phyloP scores from a whole-genome alignment of 2,113 vertebrate genomes.

The Elanus axillaris region DNA sequence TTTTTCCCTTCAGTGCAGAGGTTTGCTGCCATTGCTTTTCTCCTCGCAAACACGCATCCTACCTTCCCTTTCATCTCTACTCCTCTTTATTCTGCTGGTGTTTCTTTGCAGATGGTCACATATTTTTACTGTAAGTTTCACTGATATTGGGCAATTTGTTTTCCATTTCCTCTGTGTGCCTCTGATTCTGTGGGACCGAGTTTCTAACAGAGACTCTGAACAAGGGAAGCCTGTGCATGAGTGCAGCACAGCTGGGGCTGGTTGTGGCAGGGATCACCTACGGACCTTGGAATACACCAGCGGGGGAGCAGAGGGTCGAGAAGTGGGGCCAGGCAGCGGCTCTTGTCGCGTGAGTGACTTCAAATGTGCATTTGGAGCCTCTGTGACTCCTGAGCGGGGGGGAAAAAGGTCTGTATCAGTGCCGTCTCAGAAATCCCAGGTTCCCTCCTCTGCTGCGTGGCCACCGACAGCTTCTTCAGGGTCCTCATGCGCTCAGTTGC shows the following conservation, averaged over 20 bases:
- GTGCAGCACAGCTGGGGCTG: neutral
- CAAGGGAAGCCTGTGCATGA: neutral
- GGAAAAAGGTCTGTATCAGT: neutral
- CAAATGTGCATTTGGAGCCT: neutral
- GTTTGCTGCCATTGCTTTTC: neutral
- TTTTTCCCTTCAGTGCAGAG: neutral
- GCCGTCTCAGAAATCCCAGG: neutral
- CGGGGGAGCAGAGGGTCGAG: neutral
- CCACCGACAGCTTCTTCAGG: neutral
- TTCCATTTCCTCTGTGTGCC: neutral
- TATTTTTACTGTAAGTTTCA: neutral
- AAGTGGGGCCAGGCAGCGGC: neutral
- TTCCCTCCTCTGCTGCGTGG: neutral
- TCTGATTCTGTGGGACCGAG: neutral
- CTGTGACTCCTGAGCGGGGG: neutral
- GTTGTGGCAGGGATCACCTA: neutral
- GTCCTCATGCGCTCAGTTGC: neutral
- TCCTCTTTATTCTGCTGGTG: neutral
- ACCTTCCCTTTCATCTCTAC: neutral
- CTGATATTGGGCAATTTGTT: neutral
- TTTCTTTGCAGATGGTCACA: neutral
- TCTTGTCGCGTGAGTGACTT: neutral
- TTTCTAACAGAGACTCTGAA: neutral
- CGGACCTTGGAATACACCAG: neutral
- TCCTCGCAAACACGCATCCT: rapidly evolving